Evolutionary conservation across 2,797 vertebrate species (phyloP).

Genomic region (Melanotaenia nigrans): DNA sequence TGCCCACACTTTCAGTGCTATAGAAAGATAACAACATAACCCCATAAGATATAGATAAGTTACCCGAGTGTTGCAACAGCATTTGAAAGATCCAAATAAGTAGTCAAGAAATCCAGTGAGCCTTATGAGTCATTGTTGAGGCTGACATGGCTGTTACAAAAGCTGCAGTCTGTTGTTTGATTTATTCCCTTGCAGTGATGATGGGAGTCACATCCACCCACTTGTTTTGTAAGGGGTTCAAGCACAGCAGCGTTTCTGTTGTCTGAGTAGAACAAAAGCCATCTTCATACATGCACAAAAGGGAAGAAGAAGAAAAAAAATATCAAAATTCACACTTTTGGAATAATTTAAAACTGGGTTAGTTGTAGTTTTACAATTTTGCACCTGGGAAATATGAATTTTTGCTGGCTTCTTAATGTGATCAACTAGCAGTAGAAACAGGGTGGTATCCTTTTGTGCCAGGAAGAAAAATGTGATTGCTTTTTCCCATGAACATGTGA

Average conservation of each 20-base stretch:
- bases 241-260: slow-evolving; percentile 42
- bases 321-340: slow-evolving; percentile 44
- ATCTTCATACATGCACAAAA: slow-evolving; percentile 10
- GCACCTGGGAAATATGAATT: slow-evolving; percentile 19
- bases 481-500: slow-evolving; percentile 21
- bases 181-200: slow-evolving; percentile 50
- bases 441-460: slow-evolving; percentile 13
- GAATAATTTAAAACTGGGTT: slow-evolving; percentile 44
- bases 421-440: slow-evolving; percentile 17
- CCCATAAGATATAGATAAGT: not conserved
- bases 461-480: not conserved
- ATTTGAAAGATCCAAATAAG: slow-evolving; percentile 44
- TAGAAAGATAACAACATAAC: slow-evolving; percentile 9
- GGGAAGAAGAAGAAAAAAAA: not conserved
- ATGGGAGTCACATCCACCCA: slow-evolving; percentile 52
- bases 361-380: slow-evolving; percentile 50
- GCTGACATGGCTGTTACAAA: slow-evolving; percentile 41
- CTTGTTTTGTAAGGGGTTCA: slow-evolving; percentile 57
- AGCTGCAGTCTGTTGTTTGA: slow-evolving; percentile 48
- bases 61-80: slow-evolving; percentile 1
- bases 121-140: slow-evolving; percentile 43
- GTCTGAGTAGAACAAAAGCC: slow-evolving; percentile 46
- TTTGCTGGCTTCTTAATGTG: slow-evolving; percentile 34
- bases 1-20: slow-evolving; percentile 27
- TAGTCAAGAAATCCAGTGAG: slow-evolving; percentile 41